Evolutionary conservation across 2,888 invertebrate genomes (phyloP).

Genomic region (Platerodrilus igneus): DNA sequence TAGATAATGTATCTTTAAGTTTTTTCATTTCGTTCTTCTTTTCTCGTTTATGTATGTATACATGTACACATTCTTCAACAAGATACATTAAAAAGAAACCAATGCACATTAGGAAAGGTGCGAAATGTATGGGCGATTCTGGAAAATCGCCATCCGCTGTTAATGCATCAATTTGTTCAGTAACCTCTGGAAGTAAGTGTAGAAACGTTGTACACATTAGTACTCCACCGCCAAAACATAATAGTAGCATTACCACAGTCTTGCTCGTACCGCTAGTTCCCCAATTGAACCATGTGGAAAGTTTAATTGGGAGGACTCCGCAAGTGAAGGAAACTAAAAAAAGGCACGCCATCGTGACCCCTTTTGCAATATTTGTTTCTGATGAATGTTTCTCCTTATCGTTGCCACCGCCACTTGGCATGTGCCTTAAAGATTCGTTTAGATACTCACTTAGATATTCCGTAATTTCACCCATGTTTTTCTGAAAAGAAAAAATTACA

Average conservation of each 20-base stretch:
- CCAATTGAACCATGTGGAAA: constrained; percentile 65
- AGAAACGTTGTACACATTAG: constrained; percentile 75
- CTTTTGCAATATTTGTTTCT: constrained; percentile 61
- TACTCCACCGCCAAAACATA: constrained; percentile 79
- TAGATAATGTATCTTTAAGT: constrained; percentile 39
- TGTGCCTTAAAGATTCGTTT: too few relatives aligned
- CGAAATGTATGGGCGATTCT: constrained; percentile 58
- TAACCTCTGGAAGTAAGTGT: constrained; percentile 75
- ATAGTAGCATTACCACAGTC: constrained; percentile 57
- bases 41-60: constrained; percentile 55
- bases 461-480: too few relatives aligned
- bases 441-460: too few relatives aligned
- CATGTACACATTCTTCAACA: constrained; percentile 74
- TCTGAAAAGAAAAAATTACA: too few relatives aligned
- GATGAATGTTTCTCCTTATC: too few relatives aligned
- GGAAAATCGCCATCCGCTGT: constrained; percentile 50
- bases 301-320: constrained; percentile 68
- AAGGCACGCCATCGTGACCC: constrained; percentile 72
- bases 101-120: constrained; percentile 67
- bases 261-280: constrained; percentile 51
- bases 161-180: constrained; percentile 61
- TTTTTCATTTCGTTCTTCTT: constrained; percentile 29
- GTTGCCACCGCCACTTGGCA: too few relatives aligned
- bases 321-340: constrained; percentile 70
- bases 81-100: constrained; percentile 75